Base-by-base conservation (phyloP, 2,888 invertebrate species). In the Electrophaes corylata region DNA sequence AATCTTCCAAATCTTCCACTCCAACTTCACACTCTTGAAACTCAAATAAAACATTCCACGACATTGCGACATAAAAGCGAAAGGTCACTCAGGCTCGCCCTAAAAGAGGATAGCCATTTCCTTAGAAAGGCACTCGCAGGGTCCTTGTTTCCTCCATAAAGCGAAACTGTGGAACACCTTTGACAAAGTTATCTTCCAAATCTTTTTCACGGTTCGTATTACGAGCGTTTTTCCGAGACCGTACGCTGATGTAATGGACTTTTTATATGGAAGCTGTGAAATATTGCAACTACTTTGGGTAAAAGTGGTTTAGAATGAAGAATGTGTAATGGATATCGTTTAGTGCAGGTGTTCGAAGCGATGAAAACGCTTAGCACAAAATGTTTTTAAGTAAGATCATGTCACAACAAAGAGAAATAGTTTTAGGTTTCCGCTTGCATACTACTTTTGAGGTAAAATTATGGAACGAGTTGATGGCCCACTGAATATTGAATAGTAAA, bases 121-220 rank as follows among this genome's bases (percentile, higher is more conserved):
- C 72, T 72, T 60, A 73, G 67, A 76, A 76, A 79, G 71, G 72
- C 72, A 74, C 78, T 77, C 66, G 64, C 55, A 64, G 61, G 63
- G 67, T 65, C 67, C 66, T 65, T 74, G 73, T 78, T 73, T 70
- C 72, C 76, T 69, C 70, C 73, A 75, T 77, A 79, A 74, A 79
- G 70, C 62, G 66, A 65, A 69, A 69, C 74, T 78, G 71, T 66
- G 66, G 64, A 67, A 69, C 75, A 79, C 81, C 81, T 81, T 83
- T 79, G 81, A 82, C 76, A 73, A 73, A 73, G 76, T 83, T 83
- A 84, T 83, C 80, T 74, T 40, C 48, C 58, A 60, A 71, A 82
- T 83, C 81, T 82, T 76, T 82, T 81, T 83, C 82, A 81, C 70
- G 68, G 67, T 53, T 53, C 62, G 45, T 66, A 64, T 73, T 64